phyloP scores from a whole-genome alignment of 2,888 invertebrate species.

The Amblyjoppa fuscipennis region DNA sequence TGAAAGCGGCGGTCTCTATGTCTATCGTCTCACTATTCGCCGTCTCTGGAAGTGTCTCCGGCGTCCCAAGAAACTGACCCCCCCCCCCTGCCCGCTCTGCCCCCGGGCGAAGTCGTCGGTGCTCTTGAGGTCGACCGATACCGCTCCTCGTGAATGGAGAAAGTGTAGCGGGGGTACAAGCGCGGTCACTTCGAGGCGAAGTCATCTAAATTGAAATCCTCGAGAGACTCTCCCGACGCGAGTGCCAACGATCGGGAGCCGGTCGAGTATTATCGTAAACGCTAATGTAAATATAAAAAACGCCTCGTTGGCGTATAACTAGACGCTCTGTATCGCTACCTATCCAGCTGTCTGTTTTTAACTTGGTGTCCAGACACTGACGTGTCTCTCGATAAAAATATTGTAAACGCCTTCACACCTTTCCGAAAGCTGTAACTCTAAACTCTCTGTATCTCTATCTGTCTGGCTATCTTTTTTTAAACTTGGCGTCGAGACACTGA shows the following conservation, averaged over 20 bases:
- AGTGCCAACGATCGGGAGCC: not conserved
- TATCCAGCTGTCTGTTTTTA: no score
- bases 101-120: constrained; percentile 2
- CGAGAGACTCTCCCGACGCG: constrained; percentile 26
- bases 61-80: constrained; percentile 48
- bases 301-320: not conserved
- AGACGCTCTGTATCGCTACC: not conserved
- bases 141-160: constrained; percentile 24
- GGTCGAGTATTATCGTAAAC: constrained; percentile 6
- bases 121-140: constrained; percentile 54
- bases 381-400: no score
- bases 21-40: constrained; percentile 12
- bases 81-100: no score
- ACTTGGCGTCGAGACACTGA: no score
- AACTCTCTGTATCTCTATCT: not conserved
- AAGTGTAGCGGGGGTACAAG: constrained; percentile 37
- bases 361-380: no score
- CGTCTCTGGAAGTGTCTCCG: constrained; percentile 11
- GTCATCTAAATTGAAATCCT: constrained; percentile 66
- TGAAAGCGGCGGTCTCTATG: constrained; percentile 45
- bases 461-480: no score
- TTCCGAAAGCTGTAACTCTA: no score
- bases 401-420: not conserved
- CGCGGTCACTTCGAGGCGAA: constrained; percentile 61
- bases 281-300: not conserved